A percentile compares a stretch with the other conserved stretches of the same genome.
Conservation (phyloP, 2,113 vertebrate species). For the Leptobrachium ailaonicum region DNA sequence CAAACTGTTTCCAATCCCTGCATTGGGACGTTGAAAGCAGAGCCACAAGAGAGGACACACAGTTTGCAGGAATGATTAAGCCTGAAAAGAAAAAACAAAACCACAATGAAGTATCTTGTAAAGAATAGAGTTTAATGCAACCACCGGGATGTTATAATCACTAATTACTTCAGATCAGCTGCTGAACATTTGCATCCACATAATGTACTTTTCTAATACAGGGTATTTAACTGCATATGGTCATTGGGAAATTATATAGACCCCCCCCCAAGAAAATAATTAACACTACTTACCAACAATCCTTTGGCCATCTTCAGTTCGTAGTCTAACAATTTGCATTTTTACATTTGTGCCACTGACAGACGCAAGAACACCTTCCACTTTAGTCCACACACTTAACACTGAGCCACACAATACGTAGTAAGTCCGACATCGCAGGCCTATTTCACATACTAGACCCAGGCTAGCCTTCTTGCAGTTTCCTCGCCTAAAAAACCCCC, state of each 20-base stretch:
- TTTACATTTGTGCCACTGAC: conserved; percentile 94
- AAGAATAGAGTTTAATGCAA: too few relatives aligned
- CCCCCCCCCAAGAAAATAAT: background rate
- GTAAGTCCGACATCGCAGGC: conserved; percentile 89
- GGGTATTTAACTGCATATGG: too few relatives aligned
- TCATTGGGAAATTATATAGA: too few relatives aligned
- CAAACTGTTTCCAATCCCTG: conserved; percentile 57
- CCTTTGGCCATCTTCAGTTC: conserved; percentile 93
- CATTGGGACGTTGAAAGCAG: conserved; percentile 82
- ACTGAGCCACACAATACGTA: conserved; percentile 93
- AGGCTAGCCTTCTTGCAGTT: conserved; percentile 93
- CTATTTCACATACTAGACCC: conserved; percentile 93
- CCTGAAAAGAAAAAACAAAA: conserved; percentile 67
- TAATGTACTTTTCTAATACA: too few relatives aligned
- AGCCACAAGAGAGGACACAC: conserved; percentile 87
- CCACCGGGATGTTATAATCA: too few relatives aligned
- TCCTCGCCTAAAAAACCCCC: conserved; percentile 77
- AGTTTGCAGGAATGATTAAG: conserved; percentile 95
- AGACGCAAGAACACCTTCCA: conserved; percentile 90
- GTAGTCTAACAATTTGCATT: conserved; percentile 94
- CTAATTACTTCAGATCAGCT: too few relatives aligned
- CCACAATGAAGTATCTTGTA: too few relatives aligned
- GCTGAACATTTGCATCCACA: too few relatives aligned
- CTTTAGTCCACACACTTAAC: conserved; percentile 96
- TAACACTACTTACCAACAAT: conserved; percentile 81